Base-by-base conservation (phyloP, 2,888 invertebrate species). In the Ectemnius lituratus region DNA sequence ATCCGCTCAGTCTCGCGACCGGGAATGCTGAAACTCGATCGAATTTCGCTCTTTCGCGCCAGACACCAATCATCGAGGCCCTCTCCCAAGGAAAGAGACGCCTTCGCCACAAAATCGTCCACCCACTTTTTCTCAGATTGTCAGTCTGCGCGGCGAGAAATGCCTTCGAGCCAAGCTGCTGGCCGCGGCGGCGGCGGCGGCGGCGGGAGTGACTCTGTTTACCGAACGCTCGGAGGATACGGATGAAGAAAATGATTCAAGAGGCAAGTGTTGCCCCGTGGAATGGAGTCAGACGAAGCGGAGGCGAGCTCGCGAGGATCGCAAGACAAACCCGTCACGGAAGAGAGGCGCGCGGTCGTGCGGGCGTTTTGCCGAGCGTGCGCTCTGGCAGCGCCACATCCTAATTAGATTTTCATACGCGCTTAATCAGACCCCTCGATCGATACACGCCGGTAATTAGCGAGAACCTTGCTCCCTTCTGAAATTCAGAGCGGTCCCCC, bases 21-120 rank as follows among this genome's bases (percentile, higher is more conserved):
- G 79, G 79, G 80, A 83, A 83, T 81, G 80, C 75, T 84, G 80
- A 85, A 86, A 84, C 85, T 80, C 81, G 82, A 86, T 86, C 85
- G 84, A 87, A 87, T 87, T 87, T 86, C 80, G 80, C 78, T 71
- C 70, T 69, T 66, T 66, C 62, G 63, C 68, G 66, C 61, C 46
- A 56, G 27, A 45, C 18, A 20, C 58, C 20, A 56, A 46, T 59
- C 61, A 11, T 16, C 45, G 52, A 4, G n/a, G 28, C 56, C 52
- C 60, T 20, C 57, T 59, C 14, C 14, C 56, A 13, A 18, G 63
- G 76, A 67, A 62, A 76, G 68, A 77, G 63, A 20, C 66, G 69
- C 65, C 71, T 72, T 68, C 77, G 57, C 37, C 37, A 67, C 63
- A 70, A 75, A 76, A 20, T 60, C 45, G 11, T n/a, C 11, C 37